Evolutionary conservation across 2,888 invertebrate species (phyloP).

Genomic region (Drosophila koepferae): DNA sequence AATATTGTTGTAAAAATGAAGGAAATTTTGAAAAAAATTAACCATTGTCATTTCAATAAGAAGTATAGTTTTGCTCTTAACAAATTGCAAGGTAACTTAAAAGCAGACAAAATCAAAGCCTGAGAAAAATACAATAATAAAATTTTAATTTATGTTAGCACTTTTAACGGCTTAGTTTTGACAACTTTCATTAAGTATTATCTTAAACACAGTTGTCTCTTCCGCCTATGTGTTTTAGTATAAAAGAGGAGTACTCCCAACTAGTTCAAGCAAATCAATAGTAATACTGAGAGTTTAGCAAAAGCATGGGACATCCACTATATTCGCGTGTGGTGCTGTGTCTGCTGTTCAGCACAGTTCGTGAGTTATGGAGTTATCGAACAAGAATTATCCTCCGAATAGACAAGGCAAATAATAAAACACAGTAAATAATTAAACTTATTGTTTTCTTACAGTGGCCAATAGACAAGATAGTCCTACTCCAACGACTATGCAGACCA

Average conservation of each 20-base stretch:
- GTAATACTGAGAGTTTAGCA: background rate
- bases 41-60: background rate
- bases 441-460: background rate
- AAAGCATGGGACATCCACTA: slow-evolving; percentile 5
- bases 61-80: background rate
- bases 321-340: background rate
- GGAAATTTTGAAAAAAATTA: too few relatives aligned
- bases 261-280: slow-evolving; percentile 5
- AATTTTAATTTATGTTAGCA: background rate
- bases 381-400: background rate
- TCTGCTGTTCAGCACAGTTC: slow-evolving; percentile 14
- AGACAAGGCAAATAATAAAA: background rate
- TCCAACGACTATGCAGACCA: too few relatives aligned
- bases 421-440: background rate
- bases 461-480: too few relatives aligned
- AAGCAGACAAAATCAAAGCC: background rate
- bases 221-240: background rate
- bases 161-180: slow-evolving; percentile 16
- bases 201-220: slow-evolving; percentile 10
- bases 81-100: background rate
- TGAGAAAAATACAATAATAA: background rate
- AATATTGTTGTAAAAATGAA: too few relatives aligned
- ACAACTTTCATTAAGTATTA: slow-evolving; percentile 42
- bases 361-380: slow-evolving; percentile 14
- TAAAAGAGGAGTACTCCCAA: slow-evolving; percentile 18